Percentiles rank a stretch among this genome's conserved stretches.
phyloP scores from a whole-genome alignment of 2,797 vertebrate genomes.

The Phoxinus dragarum region DNA sequence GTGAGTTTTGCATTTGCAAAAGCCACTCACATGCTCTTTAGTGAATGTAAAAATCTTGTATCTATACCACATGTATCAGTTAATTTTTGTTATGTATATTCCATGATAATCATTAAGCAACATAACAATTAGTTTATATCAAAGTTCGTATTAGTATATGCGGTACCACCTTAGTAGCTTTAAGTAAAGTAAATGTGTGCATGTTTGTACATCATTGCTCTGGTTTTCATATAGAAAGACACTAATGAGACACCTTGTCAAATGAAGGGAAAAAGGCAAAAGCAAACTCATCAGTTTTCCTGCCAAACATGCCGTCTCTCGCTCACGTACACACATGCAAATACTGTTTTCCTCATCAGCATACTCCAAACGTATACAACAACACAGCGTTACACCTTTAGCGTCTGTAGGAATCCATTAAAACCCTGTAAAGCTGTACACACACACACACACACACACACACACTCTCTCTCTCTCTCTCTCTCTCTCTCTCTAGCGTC shows the following conservation, averaged over 20 bases:
- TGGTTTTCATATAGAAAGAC: conserved; percentile 18
- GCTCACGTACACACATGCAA: not conserved
- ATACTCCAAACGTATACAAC: conserved; percentile 37
- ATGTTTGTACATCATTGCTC: not conserved
- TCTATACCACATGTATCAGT: not conserved
- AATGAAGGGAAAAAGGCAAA: conserved; percentile 1
- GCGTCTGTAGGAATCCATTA: conserved; percentile 50
- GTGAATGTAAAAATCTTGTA: not conserved
- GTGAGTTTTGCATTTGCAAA: not conserved
- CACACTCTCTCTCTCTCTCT: conserved; percentile 12
- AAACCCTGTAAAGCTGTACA: conserved; percentile 19
- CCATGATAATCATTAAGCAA: not conserved
- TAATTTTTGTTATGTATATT: not conserved
- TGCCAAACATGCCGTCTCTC: not conserved
- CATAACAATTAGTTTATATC: not conserved
- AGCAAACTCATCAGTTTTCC: conserved; percentile 26
- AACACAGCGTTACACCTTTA: conserved; percentile 57
- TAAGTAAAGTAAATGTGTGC: not conserved
- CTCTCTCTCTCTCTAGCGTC: not conserved
- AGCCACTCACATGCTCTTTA: not conserved
- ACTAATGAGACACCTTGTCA: conserved; percentile 10
- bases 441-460: conserved; percentile 45
- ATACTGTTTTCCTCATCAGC: conserved; percentile 46
- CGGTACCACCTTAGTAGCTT: not conserved
- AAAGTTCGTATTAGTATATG: not conserved